Base-by-base conservation (phyloP, 1,140 invertebrate genomes). In the Anastatus disparis region DNA sequence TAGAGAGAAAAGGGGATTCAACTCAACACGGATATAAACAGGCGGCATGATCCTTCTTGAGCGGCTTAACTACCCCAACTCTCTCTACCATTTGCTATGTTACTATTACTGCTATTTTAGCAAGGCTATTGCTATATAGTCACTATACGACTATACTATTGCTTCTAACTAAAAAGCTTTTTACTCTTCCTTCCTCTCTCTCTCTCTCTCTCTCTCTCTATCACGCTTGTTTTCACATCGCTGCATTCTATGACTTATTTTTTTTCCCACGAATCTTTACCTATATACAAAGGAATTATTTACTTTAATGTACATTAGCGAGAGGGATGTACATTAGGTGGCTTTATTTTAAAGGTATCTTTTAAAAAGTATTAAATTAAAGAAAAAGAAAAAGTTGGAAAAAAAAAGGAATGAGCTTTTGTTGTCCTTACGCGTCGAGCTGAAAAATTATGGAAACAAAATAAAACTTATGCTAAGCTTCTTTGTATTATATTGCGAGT, bases 11-110 rank as follows among this genome's bases (percentile, higher is more conserved):
- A n/a, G n/a, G n/a, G n/a, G n/a, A n/a, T n/a, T n/a, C n/a, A n/a
- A n/a, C n/a, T n/a, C n/a, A n/a, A n/a, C n/a, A n/a, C n/a, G 58
- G 31, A 31, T 56, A 63, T 64, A 64, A 59, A 65, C 42, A 65
- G 48, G 69, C 50, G 61, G 68, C 70, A 59, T 78, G 76, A 78
- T 78, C 74, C 61, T 59, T 58, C 69, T 74, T 75, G 78, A 79
- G 78, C 78, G 56, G 76, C 72, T 78, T 79, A 78, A 73, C 76
- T 66, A 42, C 40, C 48, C n/a, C 55, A 40, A 52, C 56, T 62
- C 38, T 59, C 62, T 8, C 38, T 44, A 35, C 48, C n/a, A n/a
- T n/a, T n/a, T n/a, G n/a, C n/a, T n/a, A n/a, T n/a, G n/a, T n/a
- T n/a, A n/a, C n/a, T n/a, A n/a, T n/a, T n/a, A n/a, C n/a, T n/a